Base-by-base conservation (phyloP, 2,888 invertebrate genomes). In the Brachypalpus laphriformis region DNA sequence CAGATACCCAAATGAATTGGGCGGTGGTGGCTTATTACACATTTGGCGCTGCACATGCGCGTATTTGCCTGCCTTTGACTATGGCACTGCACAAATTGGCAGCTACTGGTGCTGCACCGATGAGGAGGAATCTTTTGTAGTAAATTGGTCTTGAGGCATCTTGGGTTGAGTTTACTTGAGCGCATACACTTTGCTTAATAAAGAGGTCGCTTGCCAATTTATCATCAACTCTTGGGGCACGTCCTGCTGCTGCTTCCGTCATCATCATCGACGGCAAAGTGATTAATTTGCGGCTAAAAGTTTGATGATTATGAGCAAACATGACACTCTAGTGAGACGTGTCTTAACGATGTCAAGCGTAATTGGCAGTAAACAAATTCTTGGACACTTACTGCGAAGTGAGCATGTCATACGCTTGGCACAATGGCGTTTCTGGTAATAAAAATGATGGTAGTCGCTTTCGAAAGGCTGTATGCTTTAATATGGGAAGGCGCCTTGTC, bases 131-230 rank as follows among this genome's bases (percentile, higher is more conserved):
- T 22, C 42, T 51, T 74, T 59, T 34, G 20, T 20, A 42, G 42
- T 65, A 74, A 74, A 63, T 74, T 74, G 63, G 45, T 40, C 14
- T 47, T 51, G 4, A 45, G 59, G 37, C 28, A 20, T 6, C n/a
- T 34, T 25, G 5, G 25, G 9, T 11, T 47, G 59, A 28, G 7
- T 6, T 16, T 42, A 16, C 16, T 16, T 42, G 16, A 42, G 16
- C 28, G 25, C 34, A 56, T 37, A 66, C 37, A 37, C 56, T 65
- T 75, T 45, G 56, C 34, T 57, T 25, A 66, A 75, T 75, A 75
- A 75, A 75, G 75, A 65, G 75, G 75, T 75, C 75, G 66, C 65
- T 75, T 47, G 45, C 56, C 56, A 75, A 75, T 66, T 75, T 75
- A 66, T 66, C 65, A 75, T 65, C 45, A 37, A 16, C 20, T 56